Conservation (phyloP, 2,888 invertebrate species). For the Cephus runcator region DNA sequence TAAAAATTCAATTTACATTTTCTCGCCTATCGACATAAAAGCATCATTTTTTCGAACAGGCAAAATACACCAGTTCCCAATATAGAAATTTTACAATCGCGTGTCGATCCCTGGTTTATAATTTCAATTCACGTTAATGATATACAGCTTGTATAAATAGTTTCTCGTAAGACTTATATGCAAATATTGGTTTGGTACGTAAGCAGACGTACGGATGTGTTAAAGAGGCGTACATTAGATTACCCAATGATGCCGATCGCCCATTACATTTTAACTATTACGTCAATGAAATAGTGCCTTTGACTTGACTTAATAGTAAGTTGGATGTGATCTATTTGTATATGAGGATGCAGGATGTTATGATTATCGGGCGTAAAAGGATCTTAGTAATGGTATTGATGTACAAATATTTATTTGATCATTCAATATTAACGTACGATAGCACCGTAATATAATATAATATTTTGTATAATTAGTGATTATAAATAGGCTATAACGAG, state of each 20-base stretch:
- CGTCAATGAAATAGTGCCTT: background rate
- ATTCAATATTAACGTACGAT: constrained; percentile 8
- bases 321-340: background rate
- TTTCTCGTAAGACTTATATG: background rate
- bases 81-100: background rate
- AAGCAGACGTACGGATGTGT: background rate
- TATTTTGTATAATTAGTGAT: background rate
- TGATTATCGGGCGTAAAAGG: background rate
- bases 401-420: constrained; percentile 21
- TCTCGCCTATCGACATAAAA: too few relatives aligned
- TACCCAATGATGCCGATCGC: background rate
- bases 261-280: background rate
- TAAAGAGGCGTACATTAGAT: background rate
- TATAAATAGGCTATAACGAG: constrained; percentile 1
- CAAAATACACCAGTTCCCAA: background rate
- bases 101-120: background rate
- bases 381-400: background rate
- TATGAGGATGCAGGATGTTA: too few relatives aligned
- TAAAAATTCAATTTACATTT: too few relatives aligned
- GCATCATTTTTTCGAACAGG: too few relatives aligned
- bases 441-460: constrained; percentile 5
- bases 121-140: background rate
- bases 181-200: background rate
- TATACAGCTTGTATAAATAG: background rate
- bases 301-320: background rate